phyloP scores from a whole-genome alignment of 64 coral and sea anemone species.

The Pachyseris speciosa region DNA sequence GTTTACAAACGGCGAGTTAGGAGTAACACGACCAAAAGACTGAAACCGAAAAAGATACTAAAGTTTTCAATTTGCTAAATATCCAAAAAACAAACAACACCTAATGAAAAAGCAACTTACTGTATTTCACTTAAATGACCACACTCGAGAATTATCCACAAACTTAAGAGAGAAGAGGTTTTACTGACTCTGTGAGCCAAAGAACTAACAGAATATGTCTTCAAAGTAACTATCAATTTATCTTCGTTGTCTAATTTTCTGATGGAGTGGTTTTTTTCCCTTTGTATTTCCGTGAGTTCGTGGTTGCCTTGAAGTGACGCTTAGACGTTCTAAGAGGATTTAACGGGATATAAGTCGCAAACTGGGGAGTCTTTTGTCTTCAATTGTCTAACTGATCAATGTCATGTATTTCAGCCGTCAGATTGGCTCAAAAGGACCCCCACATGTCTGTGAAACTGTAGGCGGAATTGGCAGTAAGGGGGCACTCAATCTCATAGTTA shows the following conservation, averaged over 20 bases:
- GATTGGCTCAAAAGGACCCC: background rate
- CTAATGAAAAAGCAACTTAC: background rate
- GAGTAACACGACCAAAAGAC: no score
- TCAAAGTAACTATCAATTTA: conserved; percentile 6
- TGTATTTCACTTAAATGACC: background rate
- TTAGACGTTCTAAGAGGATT: conserved; percentile 32
- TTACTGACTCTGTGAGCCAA: background rate
- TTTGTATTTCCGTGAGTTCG: conserved; percentile 21
- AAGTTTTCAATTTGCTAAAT: background rate
- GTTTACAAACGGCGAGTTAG: background rate
- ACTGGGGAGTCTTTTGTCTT: background rate
- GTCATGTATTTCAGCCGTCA: conserved; percentile 3
- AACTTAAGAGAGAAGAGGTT: background rate
- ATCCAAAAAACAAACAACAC: background rate
- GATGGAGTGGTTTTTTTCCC: background rate
- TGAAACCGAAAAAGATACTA: background rate
- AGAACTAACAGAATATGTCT: background rate
- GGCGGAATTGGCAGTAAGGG: no score
- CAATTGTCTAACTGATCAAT: conserved; percentile 31
- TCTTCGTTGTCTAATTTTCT: conserved; percentile 30
- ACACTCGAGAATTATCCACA: background rate
- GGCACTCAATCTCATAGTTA: no score
- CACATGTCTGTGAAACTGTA: no score
- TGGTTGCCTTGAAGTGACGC: conserved; percentile 3
- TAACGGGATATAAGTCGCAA: background rate